Conservation (phyloP, 2,888 invertebrate genomes). For the Dyspetes luteomarginatus region DNA sequence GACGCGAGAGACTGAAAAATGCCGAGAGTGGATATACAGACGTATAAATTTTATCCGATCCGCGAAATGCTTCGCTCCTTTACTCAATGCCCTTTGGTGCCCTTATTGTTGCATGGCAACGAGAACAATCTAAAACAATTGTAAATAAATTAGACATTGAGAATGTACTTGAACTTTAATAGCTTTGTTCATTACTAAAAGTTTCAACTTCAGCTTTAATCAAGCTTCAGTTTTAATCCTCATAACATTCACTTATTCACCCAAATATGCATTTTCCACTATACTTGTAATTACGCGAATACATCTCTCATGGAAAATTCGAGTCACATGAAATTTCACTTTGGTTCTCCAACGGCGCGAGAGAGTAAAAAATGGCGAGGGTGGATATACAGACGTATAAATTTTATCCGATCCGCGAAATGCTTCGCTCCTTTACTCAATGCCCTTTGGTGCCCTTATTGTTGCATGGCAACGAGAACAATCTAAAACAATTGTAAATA, state of each 20-base stretch:
- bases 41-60: constrained; percentile 60
- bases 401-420: no score
- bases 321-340: no score
- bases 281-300: no score
- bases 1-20: constrained; percentile 4
- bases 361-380: no score
- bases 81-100: not conserved
- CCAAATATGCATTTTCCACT: not conserved
- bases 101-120: not conserved
- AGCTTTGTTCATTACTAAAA: constrained; percentile 15
- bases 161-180: constrained; percentile 33
- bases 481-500: not conserved
- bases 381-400: no score
- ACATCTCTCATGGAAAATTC: no score
- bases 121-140: not conserved
- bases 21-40: constrained; percentile 8
- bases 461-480: no score
- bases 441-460: no score
- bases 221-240: no score
- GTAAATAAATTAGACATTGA: not conserved
- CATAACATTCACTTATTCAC: no score
- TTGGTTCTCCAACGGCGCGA: no score
- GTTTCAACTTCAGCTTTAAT: not conserved
- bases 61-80: constrained; percentile 6
- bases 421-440: no score